Evolutionary conservation across 2,888 invertebrate genomes (phyloP).

Genomic region (Disparrhopalites patrizii): DNA sequence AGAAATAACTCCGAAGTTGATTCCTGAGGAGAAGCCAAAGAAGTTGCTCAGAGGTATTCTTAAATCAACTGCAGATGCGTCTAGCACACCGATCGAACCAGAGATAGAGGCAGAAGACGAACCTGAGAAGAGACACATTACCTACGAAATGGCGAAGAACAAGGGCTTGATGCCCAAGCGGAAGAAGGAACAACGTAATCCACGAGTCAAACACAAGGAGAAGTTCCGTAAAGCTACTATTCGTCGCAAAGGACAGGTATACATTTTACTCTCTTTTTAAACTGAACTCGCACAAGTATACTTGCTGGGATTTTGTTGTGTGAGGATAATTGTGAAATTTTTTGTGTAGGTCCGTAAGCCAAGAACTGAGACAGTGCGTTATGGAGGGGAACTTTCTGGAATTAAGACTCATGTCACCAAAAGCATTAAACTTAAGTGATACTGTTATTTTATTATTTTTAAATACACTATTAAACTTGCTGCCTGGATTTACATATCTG

Average conservation of each 20-base stretch:
- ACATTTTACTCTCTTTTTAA: slow-evolving; percentile 40
- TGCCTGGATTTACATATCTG: neutral
- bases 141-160: slow-evolving; percentile 92
- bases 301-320: slow-evolving; percentile 6
- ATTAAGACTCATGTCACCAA: slow-evolving; percentile 85
- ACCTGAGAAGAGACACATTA: slow-evolving; percentile 73
- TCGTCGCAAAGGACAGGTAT: slow-evolving; percentile 85
- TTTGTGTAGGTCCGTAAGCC: slow-evolving; percentile 65
- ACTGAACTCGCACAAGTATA: neutral
- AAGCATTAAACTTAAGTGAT: slow-evolving; percentile 78
- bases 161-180: slow-evolving; percentile 87
- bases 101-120: slow-evolving; percentile 26
- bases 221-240: slow-evolving; percentile 90
- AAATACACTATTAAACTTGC: no score
- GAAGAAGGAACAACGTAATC: slow-evolving; percentile 89
- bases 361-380: slow-evolving; percentile 72
- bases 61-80: slow-evolving; percentile 51
- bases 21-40: slow-evolving; percentile 24
- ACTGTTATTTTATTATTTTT: neutral
- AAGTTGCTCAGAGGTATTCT: slow-evolving; percentile 37
- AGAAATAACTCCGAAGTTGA: slow-evolving; percentile 17
- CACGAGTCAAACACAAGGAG: slow-evolving; percentile 87
- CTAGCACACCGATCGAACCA: neutral
- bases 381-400: slow-evolving; percentile 89
- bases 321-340: neutral